Evolutionary conservation across 2,797 vertebrate species (phyloP).

Genomic region (Rhodeus uyekii): DNA sequence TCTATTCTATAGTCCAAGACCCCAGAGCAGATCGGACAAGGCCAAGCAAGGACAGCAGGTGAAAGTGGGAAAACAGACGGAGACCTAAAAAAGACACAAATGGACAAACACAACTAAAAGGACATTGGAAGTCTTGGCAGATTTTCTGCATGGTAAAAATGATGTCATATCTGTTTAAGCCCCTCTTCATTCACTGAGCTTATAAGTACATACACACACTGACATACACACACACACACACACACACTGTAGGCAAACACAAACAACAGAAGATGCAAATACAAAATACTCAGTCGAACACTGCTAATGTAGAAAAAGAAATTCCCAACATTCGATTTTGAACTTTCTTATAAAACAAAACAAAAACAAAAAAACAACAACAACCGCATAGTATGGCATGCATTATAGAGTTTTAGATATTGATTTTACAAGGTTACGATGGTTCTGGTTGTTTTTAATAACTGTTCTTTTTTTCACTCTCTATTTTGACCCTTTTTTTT

Average conservation of each 20-base stretch:
- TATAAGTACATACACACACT: slow-evolving; percentile 57
- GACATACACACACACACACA: slow-evolving; percentile 55
- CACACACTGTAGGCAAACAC: slow-evolving; percentile 45
- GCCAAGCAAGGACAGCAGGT: slow-evolving; percentile 66
- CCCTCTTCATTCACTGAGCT: slow-evolving; percentile 70
- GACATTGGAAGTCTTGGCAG: slow-evolving; percentile 64
- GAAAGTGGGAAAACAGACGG: slow-evolving; percentile 67
- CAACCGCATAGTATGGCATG: slow-evolving; percentile 80
- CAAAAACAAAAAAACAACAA: slow-evolving; percentile 30
- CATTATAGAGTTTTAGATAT: slow-evolving; percentile 75
- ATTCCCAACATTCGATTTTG: slow-evolving; percentile 56
- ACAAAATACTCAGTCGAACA: slow-evolving; percentile 65
- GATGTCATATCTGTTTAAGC: slow-evolving; percentile 73
- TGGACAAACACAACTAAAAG: slow-evolving; percentile 71
- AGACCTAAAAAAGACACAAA: slow-evolving; percentile 71
- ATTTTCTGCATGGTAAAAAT: slow-evolving; percentile 69
- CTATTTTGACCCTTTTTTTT: slow-evolving; percentile 63
- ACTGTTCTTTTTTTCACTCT: slow-evolving; percentile 69
- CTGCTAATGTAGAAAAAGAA: slow-evolving; percentile 68
- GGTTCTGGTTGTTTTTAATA: slow-evolving; percentile 77
- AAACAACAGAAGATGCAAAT: slow-evolving; percentile 42
- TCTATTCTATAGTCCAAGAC: slow-evolving; percentile 67
- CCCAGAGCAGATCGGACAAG: slow-evolving; percentile 68
- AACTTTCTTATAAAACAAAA: slow-evolving; percentile 65
- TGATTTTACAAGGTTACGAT: slow-evolving; percentile 74